Percentiles rank a stretch among this genome's conserved stretches.
Evolutionary conservation across 1,140 invertebrate species (phyloP).

Genomic region (Amphibalanus amphitrite): DNA sequence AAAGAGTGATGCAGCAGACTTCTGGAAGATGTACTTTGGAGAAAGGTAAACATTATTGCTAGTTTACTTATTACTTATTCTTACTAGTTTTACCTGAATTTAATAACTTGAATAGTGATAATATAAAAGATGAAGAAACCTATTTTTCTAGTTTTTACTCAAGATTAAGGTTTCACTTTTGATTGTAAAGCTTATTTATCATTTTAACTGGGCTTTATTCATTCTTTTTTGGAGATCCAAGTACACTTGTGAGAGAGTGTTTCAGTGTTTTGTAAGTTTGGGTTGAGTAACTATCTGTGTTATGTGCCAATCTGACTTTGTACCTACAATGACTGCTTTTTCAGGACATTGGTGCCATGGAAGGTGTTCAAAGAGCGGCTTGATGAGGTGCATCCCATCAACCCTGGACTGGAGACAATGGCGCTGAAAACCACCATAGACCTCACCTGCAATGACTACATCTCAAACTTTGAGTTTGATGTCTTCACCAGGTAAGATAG

Average conservation of each 20-base stretch:
- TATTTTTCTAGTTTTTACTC: no score
- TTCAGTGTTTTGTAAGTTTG: no score
- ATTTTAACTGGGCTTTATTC: no score
- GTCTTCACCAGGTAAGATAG: conserved; percentile 92
- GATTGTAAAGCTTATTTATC: no score
- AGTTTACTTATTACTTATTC: no score
- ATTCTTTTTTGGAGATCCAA: no score
- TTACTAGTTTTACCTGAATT: no score
- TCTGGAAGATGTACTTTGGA: conserved; percentile 52
- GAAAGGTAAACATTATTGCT: neutral
- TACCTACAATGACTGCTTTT: neutral
- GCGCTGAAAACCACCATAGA: conserved; percentile 98
- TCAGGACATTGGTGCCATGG: conserved; percentile 92
- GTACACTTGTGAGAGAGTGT: no score
- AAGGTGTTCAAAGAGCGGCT: conserved; percentile 85
- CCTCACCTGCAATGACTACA: conserved; percentile 97
- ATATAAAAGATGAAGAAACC: no score
- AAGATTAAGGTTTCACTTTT: no score
- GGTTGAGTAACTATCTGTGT: neutral
- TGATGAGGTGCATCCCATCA: conserved; percentile 88
- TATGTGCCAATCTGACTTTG: neutral
- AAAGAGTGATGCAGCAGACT: conserved; percentile 97
- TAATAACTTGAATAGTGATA: no score
- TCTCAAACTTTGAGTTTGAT: conserved; percentile 99
- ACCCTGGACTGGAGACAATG: conserved; percentile 90